These are phyloP conservation scores for Blastobasis lacticolella DNA, from an alignment of 2,888 invertebrate genomes.

Conservation along the genomic window DNA sequence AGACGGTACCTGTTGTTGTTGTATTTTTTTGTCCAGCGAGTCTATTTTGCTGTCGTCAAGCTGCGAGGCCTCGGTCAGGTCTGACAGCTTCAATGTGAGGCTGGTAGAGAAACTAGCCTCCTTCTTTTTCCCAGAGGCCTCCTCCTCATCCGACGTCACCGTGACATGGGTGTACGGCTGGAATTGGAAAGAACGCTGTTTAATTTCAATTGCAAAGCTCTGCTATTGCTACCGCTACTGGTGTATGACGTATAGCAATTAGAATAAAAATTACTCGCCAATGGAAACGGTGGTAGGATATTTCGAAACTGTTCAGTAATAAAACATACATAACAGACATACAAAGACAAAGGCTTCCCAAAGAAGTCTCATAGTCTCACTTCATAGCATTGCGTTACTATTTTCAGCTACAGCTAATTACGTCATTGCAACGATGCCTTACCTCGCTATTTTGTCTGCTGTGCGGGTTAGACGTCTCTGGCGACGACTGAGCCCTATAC, in stretches of 20 bases:
- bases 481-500: constrained; percentile 69
- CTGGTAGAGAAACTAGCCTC: constrained; percentile 61
- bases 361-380: too few species aligned
- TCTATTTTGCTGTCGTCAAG: constrained; percentile 72
- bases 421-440: constrained; percentile 11
- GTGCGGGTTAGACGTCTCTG: constrained; percentile 77
- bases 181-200: constrained; percentile 18
- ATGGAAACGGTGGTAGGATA: too few species aligned
- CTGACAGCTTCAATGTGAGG: constrained; percentile 72
- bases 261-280: too few species aligned
- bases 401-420: too few species aligned
- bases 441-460: constrained; percentile 87
- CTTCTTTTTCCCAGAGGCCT: constrained; percentile 75
- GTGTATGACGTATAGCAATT: too few species aligned
- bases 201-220: too few species aligned
- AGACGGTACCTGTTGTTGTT: constrained; percentile 76
- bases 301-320: too few species aligned
- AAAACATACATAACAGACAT: too few species aligned
- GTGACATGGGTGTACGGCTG: constrained; percentile 82
- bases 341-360: too few species aligned
- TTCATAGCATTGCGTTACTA: too few species aligned
- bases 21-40: constrained; percentile 77
- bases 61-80: constrained; percentile 30
- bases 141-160: constrained; percentile 86
- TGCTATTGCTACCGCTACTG: too few species aligned